These are phyloP conservation scores for Coluber constrictor DNA, from an alignment of 2,797 vertebrate genomes.

Conservation along the genomic window DNA sequence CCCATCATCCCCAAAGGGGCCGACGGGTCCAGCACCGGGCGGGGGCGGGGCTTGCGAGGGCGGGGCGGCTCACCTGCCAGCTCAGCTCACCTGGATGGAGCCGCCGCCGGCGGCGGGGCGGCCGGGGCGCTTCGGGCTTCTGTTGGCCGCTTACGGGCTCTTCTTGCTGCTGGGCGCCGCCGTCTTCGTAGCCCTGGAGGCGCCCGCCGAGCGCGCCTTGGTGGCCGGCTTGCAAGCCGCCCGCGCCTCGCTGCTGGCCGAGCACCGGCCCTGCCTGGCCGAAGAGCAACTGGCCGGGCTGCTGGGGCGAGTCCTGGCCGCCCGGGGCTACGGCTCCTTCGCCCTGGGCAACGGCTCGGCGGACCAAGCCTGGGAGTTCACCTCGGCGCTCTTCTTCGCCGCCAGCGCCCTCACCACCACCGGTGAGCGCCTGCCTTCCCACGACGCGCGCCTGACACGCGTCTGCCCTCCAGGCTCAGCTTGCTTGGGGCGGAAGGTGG, in stretches of 20 bases:
- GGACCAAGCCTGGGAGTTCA: conserved; percentile 68
- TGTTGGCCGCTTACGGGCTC: conserved; percentile 63
- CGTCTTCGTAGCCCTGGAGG: conserved; percentile 69
- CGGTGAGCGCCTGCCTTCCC: conserved; percentile 55
- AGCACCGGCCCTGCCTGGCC: conserved; percentile 63
- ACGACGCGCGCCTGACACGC: not conserved
- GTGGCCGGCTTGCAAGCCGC: conserved; percentile 56
- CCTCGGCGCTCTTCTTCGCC: conserved; percentile 77
- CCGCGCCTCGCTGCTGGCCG: conserved; percentile 59
- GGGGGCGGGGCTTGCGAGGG: not conserved
- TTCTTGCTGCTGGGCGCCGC: conserved; percentile 65
- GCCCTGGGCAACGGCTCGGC: conserved; percentile 49
- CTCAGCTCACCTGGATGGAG: not conserved
- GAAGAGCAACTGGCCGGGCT: conserved; percentile 62
- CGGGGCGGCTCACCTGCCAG: not conserved
- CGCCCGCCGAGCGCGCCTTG: conserved; percentile 58
- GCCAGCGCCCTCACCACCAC: conserved; percentile 76
- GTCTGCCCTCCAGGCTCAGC: not conserved
- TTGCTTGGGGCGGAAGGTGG: too few relatives aligned
- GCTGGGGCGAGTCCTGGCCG: conserved; percentile 54
- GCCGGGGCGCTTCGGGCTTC: conserved; percentile 39
- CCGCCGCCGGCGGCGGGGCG: not conserved
- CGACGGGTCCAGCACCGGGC: too few relatives aligned
- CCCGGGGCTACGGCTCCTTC: conserved; percentile 61
- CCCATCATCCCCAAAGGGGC: not conserved